Percentiles rank a stretch among this genome's conserved stretches.
phyloP scores from a whole-genome alignment of 30 jellyfish, hydroid and myxozoan species.

The Aurelia sp. region DNA sequence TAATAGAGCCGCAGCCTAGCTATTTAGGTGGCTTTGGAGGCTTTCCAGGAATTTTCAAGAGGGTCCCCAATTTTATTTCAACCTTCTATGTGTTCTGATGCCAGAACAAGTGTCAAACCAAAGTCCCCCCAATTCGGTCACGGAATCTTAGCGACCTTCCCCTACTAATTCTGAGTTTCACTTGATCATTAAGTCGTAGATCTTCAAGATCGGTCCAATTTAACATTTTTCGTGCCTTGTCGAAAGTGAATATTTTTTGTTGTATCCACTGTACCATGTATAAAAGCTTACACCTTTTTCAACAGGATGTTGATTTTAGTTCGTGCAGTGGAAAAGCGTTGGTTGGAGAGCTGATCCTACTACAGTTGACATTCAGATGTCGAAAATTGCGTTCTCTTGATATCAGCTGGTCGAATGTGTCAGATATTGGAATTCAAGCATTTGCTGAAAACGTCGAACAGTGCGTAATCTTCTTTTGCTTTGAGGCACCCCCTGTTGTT shows the following conservation, averaged over 20 bases:
- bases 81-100: too few relatives aligned
- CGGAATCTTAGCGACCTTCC: too few relatives aligned
- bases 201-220: too few relatives aligned
- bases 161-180: too few relatives aligned
- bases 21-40: too few relatives aligned
- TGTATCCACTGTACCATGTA: background rate
- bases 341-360: conserved; percentile 84
- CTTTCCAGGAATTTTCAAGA: too few relatives aligned
- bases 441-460: conserved; percentile 71
- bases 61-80: too few relatives aligned
- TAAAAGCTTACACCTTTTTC: background rate
- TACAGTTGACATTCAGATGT: conserved; percentile 80
- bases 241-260: background rate
- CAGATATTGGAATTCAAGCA: conserved; percentile 76
- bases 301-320: conserved; percentile 85
- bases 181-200: too few relatives aligned
- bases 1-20: too few relatives aligned
- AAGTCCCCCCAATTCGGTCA: too few relatives aligned
- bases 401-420: conserved; percentile 95
- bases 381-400: conserved; percentile 72
- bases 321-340: conserved; percentile 90
- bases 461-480: conserved; percentile 17
- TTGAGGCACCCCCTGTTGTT: too few relatives aligned
- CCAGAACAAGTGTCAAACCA: too few relatives aligned
- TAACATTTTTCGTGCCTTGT: background rate